phyloP scores from a whole-genome alignment of 1,140 invertebrate species.

The Leptinotarsa defecta region DNA sequence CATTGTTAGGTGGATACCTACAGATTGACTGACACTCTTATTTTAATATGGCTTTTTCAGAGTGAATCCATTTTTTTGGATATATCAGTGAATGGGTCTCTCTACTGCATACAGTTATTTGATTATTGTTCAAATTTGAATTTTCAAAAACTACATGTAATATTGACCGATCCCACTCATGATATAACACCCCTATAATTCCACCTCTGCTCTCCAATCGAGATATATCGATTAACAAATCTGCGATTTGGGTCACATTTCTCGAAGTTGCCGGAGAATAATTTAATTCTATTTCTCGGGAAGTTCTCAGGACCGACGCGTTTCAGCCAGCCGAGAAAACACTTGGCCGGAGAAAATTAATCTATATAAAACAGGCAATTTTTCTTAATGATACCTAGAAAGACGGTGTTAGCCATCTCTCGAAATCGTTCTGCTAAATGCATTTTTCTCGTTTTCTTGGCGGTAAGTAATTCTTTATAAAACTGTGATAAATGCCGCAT shows the following conservation, averaged over 20 bases:
- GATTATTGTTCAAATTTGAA: too few species aligned
- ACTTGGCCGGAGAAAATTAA: slow-evolving; percentile 27
- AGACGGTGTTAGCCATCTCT: slow-evolving; percentile 30
- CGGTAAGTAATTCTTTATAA: slow-evolving; percentile 41
- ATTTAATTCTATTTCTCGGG: slow-evolving; percentile 4
- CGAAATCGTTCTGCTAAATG: slow-evolving; percentile 36
- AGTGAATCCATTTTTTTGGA: too few species aligned
- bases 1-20: too few species aligned
- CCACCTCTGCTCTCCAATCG: not conserved
- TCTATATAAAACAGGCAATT: slow-evolving; percentile 37
- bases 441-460: slow-evolving; percentile 40
- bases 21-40: too few species aligned
- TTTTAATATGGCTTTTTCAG: too few species aligned
- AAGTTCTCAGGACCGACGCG: not conserved
- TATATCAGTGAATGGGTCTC: too few species aligned
- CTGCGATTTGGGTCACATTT: not conserved
- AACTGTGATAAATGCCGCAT: slow-evolving; percentile 41
- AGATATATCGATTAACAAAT: slow-evolving; percentile 1
- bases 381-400: slow-evolving; percentile 34
- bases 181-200: not conserved
- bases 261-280: not conserved
- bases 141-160: too few species aligned
- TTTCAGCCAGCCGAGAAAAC: not conserved
- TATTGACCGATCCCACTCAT: too few species aligned
- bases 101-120: too few species aligned